A percentile compares a stretch with the other conserved stretches of the same genome.
Evolutionary conservation across 37 sponge, comb jelly and placozoan genomes (phyloP).

Genomic region (Eunapius fragilis): DNA sequence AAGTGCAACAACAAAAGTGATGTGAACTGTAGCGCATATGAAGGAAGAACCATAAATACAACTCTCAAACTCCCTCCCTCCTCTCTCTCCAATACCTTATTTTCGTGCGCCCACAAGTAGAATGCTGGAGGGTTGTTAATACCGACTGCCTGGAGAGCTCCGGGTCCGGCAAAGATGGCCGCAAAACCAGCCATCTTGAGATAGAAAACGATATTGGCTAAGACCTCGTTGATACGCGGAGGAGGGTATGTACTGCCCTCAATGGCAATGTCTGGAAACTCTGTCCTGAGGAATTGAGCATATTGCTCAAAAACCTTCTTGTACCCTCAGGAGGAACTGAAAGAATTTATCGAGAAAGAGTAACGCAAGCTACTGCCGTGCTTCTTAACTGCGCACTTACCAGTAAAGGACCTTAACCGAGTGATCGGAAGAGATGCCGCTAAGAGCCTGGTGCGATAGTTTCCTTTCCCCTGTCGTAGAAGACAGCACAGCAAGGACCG

Average conservation of each 20-base stretch:
- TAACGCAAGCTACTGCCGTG: neutral
- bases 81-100: slow-evolving; percentile 76
- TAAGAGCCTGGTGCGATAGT: neutral
- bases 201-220: slow-evolving; percentile 56
- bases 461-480: neutral
- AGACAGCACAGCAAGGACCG: neutral
- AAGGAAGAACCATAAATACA: no score
- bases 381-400: neutral
- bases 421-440: neutral
- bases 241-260: slow-evolving; percentile 88
- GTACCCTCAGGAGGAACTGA: slow-evolving; percentile 89
- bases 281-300: slow-evolving; percentile 58
- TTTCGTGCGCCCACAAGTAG: slow-evolving; percentile 80
- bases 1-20: slow-evolving; percentile 70
- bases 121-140: slow-evolving; percentile 60
- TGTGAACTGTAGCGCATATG: slow-evolving; percentile 45
- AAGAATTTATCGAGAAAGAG: slow-evolving; percentile 1
- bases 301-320: slow-evolving; percentile 90
- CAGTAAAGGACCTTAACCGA: neutral
- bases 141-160: slow-evolving; percentile 38
- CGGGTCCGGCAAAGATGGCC: slow-evolving; percentile 59
- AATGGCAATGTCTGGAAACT: slow-evolving; percentile 72
- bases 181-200: slow-evolving; percentile 48
- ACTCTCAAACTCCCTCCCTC: neutral
- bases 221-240: slow-evolving; percentile 31